A percentile compares a stretch with the other conserved stretches of the same genome.
Conservation (phyloP, 2,888 invertebrate species). For the Hecatera dysodea region DNA sequence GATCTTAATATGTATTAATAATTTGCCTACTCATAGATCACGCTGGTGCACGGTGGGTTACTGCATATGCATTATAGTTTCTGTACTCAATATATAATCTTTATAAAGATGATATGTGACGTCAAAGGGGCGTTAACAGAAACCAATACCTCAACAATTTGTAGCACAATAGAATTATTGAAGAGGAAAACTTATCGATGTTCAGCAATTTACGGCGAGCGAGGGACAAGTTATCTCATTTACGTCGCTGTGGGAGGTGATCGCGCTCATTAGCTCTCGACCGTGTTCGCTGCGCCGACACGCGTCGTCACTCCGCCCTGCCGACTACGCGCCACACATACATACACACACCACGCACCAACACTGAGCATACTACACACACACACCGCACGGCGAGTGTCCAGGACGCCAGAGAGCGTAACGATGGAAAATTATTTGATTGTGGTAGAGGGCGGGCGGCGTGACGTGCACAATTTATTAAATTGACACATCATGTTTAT, state of each 20-base stretch:
- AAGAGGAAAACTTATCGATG: constrained; percentile 28
- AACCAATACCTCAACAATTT: constrained; percentile 5
- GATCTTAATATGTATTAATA: not conserved
- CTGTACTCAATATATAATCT: no score
- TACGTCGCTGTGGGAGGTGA: constrained; percentile 52
- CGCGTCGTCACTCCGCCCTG: constrained; percentile 16
- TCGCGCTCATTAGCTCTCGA: constrained; percentile 55
- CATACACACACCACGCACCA: not conserved
- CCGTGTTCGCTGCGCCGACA: constrained; percentile 20
- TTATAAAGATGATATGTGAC: not conserved
- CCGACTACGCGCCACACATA: constrained; percentile 1
- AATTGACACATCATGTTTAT: constrained; percentile 58
- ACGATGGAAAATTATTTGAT: constrained; percentile 63
- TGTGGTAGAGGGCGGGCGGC: constrained; percentile 18
- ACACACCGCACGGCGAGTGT: not conserved
- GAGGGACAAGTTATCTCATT: constrained; percentile 43
- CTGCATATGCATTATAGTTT: not conserved
- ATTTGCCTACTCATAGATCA: not conserved
- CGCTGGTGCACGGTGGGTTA: not conserved
- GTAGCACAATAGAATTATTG: constrained; percentile 10
- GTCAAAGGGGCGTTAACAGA: not conserved
- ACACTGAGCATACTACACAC: not conserved
- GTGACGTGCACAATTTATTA: constrained; percentile 50
- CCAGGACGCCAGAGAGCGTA: constrained; percentile 25
- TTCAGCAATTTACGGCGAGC: constrained; percentile 29